These are phyloP conservation scores for Tonatia bakeri DNA, from an alignment of 2,113 vertebrate species.

Conservation along the genomic window DNA sequence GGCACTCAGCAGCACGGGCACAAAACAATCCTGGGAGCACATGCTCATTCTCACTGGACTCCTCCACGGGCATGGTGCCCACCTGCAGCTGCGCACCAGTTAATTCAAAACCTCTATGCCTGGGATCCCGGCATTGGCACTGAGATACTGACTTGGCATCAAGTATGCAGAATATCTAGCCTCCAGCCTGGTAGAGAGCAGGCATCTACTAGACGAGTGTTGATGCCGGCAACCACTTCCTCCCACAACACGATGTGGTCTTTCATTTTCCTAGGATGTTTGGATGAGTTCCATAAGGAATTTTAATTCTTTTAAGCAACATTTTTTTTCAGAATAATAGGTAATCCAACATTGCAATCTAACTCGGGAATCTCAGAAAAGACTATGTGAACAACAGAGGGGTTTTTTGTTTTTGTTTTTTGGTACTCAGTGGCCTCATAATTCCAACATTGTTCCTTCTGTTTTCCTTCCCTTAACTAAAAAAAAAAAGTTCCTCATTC, in stretches of 20 bases:
- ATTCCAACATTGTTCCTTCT: background rate
- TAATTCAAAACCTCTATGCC: background rate
- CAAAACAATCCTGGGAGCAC: background rate
- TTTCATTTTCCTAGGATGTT: background rate
- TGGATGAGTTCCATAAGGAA: background rate
- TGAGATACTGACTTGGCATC: background rate
- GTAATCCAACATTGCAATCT: background rate
- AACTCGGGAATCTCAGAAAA: background rate
- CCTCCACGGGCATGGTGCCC: background rate
- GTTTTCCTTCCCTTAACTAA: background rate
- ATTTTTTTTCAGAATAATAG: background rate
- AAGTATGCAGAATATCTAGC: background rate
- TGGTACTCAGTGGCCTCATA: background rate
- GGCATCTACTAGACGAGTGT: background rate
- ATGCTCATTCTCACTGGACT: background rate
- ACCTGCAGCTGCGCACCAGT: background rate
- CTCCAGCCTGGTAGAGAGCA: background rate
- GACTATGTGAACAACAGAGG: background rate
- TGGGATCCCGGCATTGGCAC: background rate
- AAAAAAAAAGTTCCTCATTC: background rate
- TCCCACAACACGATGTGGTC: background rate
- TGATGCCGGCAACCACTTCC: background rate
- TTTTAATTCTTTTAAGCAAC: conserved; percentile 4
- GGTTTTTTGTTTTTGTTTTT: background rate
- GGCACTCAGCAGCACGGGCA: background rate